A percentile compares a stretch with the other conserved stretches of the same genome.
phyloP scores from a whole-genome alignment of 2,888 invertebrate genomes.

The Hofmannophila pseudospretella region DNA sequence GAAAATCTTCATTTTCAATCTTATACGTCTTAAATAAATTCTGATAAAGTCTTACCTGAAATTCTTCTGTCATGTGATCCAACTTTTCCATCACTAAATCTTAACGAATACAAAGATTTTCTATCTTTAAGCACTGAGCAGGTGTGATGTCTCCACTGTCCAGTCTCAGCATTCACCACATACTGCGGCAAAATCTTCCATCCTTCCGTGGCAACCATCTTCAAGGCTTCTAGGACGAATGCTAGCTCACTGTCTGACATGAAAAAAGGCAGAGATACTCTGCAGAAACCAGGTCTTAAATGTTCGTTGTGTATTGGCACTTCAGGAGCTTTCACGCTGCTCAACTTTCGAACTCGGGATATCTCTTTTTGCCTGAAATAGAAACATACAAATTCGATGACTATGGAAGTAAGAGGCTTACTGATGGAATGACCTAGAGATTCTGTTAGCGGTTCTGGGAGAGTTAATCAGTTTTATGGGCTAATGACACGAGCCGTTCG shows the following conservation, averaged over 20 bases:
- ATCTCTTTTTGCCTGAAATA: conserved; percentile 67
- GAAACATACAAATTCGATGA: conserved; percentile 12
- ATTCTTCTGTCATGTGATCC: conserved; percentile 83
- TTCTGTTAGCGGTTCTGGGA: conserved; percentile 25
- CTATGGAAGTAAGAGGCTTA: background rate
- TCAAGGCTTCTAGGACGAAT: conserved; percentile 89
- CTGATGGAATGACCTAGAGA: conserved; percentile 20
- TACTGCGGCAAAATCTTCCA: conserved; percentile 94
- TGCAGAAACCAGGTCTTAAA: conserved; percentile 90
- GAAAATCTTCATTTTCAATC: too few relatives aligned
- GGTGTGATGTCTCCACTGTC: conserved; percentile 92
- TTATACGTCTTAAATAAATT: background rate
- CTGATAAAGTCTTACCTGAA: conserved; percentile 60
- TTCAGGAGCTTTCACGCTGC: conserved; percentile 60
- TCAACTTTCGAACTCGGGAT: conserved; percentile 58
- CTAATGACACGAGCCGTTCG: too few relatives aligned
- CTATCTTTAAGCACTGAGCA: conserved; percentile 88
- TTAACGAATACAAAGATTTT: conserved; percentile 88
- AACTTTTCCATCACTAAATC: conserved; percentile 87
- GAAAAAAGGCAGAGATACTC: conserved; percentile 91
- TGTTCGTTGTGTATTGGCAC: conserved; percentile 80
- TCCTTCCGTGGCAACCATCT: conserved; percentile 92
- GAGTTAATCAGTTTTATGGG: background rate
- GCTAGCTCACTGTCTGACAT: conserved; percentile 87
- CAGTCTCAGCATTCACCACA: conserved; percentile 90